These are phyloP conservation scores for Corythornis leucogaster DNA, from an alignment of 2,797 vertebrate species.

Conservation along the genomic window DNA sequence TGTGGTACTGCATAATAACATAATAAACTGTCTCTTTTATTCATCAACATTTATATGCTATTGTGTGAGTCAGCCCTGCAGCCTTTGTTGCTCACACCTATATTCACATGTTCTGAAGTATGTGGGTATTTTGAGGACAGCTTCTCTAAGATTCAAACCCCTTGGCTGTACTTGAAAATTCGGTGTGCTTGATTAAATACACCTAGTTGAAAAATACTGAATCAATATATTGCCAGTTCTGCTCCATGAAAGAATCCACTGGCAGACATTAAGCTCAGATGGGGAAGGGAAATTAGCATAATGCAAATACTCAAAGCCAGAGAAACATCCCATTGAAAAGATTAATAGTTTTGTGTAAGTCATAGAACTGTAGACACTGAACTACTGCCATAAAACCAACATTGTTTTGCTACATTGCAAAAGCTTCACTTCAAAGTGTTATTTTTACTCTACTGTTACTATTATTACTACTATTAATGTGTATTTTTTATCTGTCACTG, in stretches of 20 bases:
- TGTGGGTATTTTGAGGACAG: not conserved
- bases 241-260: not conserved
- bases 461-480: not conserved
- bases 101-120: not conserved
- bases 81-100: slow-evolving; percentile 1
- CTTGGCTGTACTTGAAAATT: not conserved
- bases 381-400: not conserved
- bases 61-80: not conserved
- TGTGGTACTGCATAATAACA: not conserved
- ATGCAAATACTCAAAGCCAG: not conserved
- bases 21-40: not conserved
- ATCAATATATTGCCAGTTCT: not conserved
- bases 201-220: not conserved
- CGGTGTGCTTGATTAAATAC: not conserved
- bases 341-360: not conserved
- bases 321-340: not conserved
- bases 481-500: not conserved
- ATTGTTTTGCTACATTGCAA: not conserved
- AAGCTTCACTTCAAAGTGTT: not conserved
- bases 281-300: not conserved
- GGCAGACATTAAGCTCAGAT: not conserved
- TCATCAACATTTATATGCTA: not conserved
- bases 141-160: not conserved
- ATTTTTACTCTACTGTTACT: not conserved
- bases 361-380: not conserved